A percentile compares a stretch with the other conserved stretches of the same genome.
phyloP scores from a whole-genome alignment of 2,888 invertebrate genomes.

The Pimpla rufipes region DNA sequence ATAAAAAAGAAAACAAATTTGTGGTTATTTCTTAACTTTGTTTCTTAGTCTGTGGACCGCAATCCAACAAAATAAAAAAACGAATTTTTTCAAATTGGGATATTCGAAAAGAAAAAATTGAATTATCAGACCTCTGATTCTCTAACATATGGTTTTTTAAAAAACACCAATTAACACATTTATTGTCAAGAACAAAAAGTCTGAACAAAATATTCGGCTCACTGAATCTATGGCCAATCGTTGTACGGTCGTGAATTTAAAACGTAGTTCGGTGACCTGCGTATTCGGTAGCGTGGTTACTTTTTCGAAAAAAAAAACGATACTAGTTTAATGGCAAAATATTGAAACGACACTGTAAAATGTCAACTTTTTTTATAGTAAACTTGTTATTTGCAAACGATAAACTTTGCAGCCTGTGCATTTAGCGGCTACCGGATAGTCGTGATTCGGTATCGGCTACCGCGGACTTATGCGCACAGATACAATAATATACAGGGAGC shows the following conservation, averaged over 20 bases:
- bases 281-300: neutral
- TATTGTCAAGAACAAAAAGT: neutral
- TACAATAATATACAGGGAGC: slow-evolving; percentile 45
- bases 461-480: slow-evolving; percentile 39
- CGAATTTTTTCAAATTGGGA: neutral
- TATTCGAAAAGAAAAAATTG: neutral
- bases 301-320: neutral
- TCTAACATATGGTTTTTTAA: neutral
- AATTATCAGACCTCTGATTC: neutral
- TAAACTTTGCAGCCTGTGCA: slow-evolving; percentile 16
- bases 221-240: neutral
- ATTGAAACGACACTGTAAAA: slow-evolving; percentile 33
- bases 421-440: slow-evolving; percentile 31
- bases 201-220: neutral
- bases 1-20: too few species aligned
- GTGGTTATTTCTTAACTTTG: too few species aligned
- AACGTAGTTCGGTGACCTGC: slow-evolving; percentile 32
- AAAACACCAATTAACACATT: neutral
- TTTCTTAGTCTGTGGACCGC: too few species aligned
- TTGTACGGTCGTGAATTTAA: neutral
- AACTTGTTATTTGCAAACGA: slow-evolving; percentile 36
- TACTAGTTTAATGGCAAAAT: slow-evolving; percentile 27
- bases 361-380: slow-evolving; percentile 38
- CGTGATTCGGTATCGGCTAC: slow-evolving; percentile 27
- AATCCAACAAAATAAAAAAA: slow-evolving; percentile 21